Conservation (phyloP, 2,888 invertebrate genomes). For the Drosophila neutralis region DNA sequence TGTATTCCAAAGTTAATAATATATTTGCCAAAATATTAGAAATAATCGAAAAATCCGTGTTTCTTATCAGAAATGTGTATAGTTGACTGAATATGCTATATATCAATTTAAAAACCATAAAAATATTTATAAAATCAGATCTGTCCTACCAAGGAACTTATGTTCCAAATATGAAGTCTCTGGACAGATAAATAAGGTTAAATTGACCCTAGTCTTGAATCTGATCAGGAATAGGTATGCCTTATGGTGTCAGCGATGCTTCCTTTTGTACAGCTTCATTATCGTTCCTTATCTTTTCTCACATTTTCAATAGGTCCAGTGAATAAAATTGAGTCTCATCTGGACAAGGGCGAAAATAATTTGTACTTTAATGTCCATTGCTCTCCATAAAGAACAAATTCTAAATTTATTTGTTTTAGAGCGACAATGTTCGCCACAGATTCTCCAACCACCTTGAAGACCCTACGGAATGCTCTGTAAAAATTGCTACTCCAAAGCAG, state of each 20-base stretch:
- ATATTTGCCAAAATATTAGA: neutral
- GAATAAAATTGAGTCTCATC: neutral
- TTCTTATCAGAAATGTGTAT: neutral
- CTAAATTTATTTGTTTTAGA: neutral
- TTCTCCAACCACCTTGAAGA: conserved; percentile 81
- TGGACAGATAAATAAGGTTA: neutral
- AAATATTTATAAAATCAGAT: too few relatives aligned
- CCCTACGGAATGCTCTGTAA: conserved; percentile 79
- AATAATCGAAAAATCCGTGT: neutral
- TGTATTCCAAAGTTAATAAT: neutral
- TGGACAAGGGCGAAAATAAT: neutral
- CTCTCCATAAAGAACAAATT: neutral
- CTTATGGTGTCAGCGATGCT: neutral
- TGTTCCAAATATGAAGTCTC: neutral
- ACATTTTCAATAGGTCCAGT: neutral
- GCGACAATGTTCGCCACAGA: conserved; percentile 80
- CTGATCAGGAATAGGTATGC: neutral
- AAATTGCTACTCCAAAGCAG: conserved; percentile 84
- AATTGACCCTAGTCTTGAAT: neutral
- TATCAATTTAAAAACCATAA: neutral
- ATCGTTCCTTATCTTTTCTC: neutral
- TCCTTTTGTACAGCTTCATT: neutral
- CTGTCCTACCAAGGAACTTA: too few relatives aligned
- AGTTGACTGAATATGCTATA: neutral
- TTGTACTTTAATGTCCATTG: neutral